These are phyloP conservation scores for Nomada fabriciana DNA, from an alignment of 2,888 invertebrate genomes.

Conservation along the genomic window DNA sequence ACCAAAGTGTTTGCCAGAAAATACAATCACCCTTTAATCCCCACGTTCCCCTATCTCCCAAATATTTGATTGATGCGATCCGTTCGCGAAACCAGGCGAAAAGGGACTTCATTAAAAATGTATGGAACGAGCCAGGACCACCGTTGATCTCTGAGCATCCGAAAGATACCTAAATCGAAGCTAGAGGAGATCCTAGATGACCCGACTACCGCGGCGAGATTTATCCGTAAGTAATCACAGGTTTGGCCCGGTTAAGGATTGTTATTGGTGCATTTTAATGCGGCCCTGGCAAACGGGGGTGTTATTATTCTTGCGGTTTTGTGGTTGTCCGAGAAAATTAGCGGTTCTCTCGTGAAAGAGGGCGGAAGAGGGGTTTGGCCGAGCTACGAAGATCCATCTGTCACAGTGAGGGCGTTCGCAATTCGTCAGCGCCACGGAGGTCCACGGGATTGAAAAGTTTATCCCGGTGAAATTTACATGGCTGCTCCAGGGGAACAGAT, in stretches of 20 bases:
- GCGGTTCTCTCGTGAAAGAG: constrained; percentile 68
- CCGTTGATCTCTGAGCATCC: background rate
- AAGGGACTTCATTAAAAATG: constrained; percentile 65
- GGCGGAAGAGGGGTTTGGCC: constrained; percentile 57
- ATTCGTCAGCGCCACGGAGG: constrained; percentile 68
- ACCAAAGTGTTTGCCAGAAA: no score
- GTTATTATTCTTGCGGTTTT: constrained; percentile 82
- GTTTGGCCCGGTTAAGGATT: constrained; percentile 74
- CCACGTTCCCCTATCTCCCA: background rate
- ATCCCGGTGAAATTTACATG: constrained; percentile 63
- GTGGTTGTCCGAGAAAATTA: constrained; percentile 81
- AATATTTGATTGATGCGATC: constrained; percentile 45
- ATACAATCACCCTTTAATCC: constrained; percentile 18
- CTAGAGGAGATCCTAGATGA: constrained; percentile 57
- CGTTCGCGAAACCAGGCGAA: constrained; percentile 11
- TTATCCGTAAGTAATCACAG: constrained; percentile 80
- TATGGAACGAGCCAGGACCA: constrained; percentile 50
- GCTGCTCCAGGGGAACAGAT: constrained; percentile 36
- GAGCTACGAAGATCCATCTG: constrained; percentile 74
- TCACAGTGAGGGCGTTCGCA: constrained; percentile 75
- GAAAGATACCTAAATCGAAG: constrained; percentile 3
- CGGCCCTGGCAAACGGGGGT: constrained; percentile 70
- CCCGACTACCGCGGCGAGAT: constrained; percentile 78
- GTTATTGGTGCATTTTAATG: constrained; percentile 81
- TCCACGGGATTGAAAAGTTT: constrained; percentile 68